phyloP scores from a whole-genome alignment of 2,888 invertebrate genomes.

The Hartigia nigra region DNA sequence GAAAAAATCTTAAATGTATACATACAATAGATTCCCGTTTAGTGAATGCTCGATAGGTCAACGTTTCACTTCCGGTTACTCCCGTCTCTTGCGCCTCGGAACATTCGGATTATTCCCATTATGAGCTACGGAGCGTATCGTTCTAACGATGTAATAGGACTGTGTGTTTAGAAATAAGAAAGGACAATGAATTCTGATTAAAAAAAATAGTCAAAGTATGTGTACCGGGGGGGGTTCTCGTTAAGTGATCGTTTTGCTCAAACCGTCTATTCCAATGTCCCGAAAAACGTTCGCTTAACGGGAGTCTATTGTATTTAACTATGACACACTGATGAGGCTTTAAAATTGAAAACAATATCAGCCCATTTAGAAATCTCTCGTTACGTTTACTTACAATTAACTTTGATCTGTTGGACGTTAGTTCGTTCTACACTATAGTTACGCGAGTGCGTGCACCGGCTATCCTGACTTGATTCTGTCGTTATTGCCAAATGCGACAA shows the following conservation, averaged over 20 bases:
- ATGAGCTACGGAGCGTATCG: background rate
- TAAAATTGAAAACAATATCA: background rate
- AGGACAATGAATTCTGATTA: background rate
- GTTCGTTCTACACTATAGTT: background rate
- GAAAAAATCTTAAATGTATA: background rate
- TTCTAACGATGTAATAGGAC: background rate
- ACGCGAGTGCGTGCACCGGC: background rate
- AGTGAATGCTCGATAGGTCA: background rate
- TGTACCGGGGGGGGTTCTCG: no score
- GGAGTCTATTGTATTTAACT: background rate
- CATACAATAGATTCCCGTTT: background rate
- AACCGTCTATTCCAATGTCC: no score
- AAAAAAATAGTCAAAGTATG: no score
- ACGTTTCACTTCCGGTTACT: background rate
- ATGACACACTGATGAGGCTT: background rate
- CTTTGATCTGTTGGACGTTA: constrained; percentile 7
- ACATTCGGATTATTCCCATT: background rate
- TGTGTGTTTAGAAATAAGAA: background rate
- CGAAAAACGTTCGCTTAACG: no score
- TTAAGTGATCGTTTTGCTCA: no score
- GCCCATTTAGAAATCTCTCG: background rate
- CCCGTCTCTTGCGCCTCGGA: background rate
- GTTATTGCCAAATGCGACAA: background rate
- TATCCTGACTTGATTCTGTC: background rate
- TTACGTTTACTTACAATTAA: constrained; percentile 1